Evolutionary conservation across 2,113 vertebrate species (phyloP), one percentile per base, ranked within the genome.

Genomic region (Varanus komodoensis): DNA sequence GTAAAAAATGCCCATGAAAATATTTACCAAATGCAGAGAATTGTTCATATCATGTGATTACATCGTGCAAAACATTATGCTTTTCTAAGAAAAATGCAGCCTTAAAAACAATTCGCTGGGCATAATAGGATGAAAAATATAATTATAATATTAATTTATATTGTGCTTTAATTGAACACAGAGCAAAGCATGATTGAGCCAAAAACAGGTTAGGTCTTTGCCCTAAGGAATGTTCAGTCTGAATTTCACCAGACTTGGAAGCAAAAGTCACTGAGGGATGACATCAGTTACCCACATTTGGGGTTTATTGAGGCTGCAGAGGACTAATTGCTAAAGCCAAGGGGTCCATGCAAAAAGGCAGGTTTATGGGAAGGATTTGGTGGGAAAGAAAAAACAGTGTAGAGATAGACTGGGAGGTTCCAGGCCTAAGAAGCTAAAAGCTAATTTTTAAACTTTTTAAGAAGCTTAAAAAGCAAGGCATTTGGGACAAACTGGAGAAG

Each of bases 21-120:
- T 79, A 80, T 90, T 90, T 80, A 80, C 71, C 71, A 17, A 86
- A 57, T 79, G 75, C 12, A 27, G 89, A 86, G 84, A 57, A 17
- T 14, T 38, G 57, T 68, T 77, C 84, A 82, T 44, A 21, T 84
- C 44, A 57, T 38, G n/a, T 50, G 84, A 52, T 77, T 84, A 75
- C 32, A n/a, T 32, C 9, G 68, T n/a, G 48, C 32, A 77, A 77
- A 84, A 68, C 11, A 17, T 67, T 67, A 84, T 17, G n/a, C 71
- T 68, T 84, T 89, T 84, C 32, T 67, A 67, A 67, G 44, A 84
- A 44, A 89, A 84, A 57, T 74, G 44, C 17, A n/a, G 32, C 32
- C 34, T 71, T 34, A 23, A 64, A 74, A 88, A 68, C 48, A 44
- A 23, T 71, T 86, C 71, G 19, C 71, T 71, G 69, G 14, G 14